Percentiles rank a stretch among this genome's conserved stretches.
Evolutionary conservation across 2,888 invertebrate species (phyloP).

Genomic region (Dryococelus australis): DNA sequence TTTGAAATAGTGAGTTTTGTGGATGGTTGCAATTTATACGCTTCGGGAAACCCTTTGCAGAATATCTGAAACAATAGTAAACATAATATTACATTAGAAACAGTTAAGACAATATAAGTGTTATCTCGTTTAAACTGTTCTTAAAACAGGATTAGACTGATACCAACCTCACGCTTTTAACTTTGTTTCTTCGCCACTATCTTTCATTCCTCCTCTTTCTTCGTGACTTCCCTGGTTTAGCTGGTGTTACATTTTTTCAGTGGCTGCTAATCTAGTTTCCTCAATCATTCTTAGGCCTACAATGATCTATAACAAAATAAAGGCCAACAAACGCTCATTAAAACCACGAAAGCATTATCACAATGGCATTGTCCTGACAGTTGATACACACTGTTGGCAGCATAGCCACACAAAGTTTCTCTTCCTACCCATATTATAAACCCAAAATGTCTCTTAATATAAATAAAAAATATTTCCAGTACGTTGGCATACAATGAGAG

Average conservation of each 20-base stretch:
- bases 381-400: neutral
- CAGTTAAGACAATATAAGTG: neutral
- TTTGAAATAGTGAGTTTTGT: too few species aligned
- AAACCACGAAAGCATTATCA: neutral
- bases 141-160: neutral
- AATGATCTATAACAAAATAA: neutral
- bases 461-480: neutral
- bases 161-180: neutral
- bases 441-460: neutral
- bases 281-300: neutral
- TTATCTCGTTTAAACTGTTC: neutral
- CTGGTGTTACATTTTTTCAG: neutral
- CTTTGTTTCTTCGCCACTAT: neutral
- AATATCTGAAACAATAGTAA: too few species aligned
- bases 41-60: too few species aligned
- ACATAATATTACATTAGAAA: too few species aligned
- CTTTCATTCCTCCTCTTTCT: slow-evolving; percentile 1
- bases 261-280: neutral
- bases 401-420: neutral
- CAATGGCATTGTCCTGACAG: neutral
- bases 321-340: neutral
- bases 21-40: too few species aligned
- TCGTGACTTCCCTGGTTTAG: neutral
- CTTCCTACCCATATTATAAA: neutral
- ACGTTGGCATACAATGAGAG: too few species aligned